Base-by-base conservation (phyloP, 2,888 invertebrate genomes). In the Helleia helle region DNA sequence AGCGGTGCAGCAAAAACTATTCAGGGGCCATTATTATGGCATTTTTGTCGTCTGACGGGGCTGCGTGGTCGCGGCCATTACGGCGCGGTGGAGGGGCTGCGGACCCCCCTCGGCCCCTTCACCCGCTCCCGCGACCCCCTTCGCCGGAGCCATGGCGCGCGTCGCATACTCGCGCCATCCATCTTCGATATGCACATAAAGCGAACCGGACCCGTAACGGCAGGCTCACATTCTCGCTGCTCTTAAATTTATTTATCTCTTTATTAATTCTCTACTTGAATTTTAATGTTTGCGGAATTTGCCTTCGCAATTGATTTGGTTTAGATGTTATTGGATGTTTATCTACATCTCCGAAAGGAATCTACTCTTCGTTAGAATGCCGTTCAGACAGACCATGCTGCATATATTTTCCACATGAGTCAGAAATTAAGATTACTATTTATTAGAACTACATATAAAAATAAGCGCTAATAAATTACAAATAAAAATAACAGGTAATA, bases 1-100 rank as follows among this genome's bases (percentile, higher is more conserved):
- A 80, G 71, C 79, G 81, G 64, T 79, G 73, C 75, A 75, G 84
- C 72, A 84, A 84, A 83, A 83, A 84, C 77, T 76, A 77, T 81
- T 83, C 74, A 66, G 74, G 74, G 70, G 62, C 75, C 83, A 83
- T 84, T 81, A 83, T 83, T 79, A 85, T 85, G 77, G 85, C 86
- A 85, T 85, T 85, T 86, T 86, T 86, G 85, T 85, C 86, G 83
- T 81, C 81, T 85, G 81, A 79, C 77, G 71, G 77, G 76, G 72
- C 68, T 69, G 59, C 71, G 67, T 73, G 70, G 75, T 70, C 71
- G 80, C 79, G 75, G 79, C 83, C 83, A 77, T 84, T 75, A 75
- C 65, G 58, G 63, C 49, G 64, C 58, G 57, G 59, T 46, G 51
- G 47, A 41, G 66, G 41, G 68, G 65, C 59, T 50, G 15, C 57